Evolutionary conservation across 2,888 invertebrate species (phyloP).

Genomic region (Entomobrya proxima): DNA sequence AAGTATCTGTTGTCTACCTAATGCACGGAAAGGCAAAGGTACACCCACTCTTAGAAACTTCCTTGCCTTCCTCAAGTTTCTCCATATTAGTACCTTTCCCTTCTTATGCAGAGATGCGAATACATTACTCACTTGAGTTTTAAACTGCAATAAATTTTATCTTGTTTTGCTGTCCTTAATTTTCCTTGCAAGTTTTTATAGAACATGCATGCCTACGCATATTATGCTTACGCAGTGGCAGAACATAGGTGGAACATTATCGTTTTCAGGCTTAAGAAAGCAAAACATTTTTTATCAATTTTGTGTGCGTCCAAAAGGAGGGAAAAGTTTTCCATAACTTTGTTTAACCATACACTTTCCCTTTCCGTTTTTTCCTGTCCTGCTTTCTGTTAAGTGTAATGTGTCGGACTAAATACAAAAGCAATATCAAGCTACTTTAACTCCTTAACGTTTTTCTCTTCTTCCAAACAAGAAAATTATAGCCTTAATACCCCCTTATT

Average conservation of each 20-base stretch:
- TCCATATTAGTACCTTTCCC: background rate
- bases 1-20: background rate
- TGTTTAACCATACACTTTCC: background rate
- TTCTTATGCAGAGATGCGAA: slow-evolving; percentile 33
- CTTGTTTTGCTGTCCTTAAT: slow-evolving; percentile 34
- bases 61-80: background rate
- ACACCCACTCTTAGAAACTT: background rate
- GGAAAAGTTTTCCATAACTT: slow-evolving; percentile 3
- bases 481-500: no score
- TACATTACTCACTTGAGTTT: slow-evolving; percentile 61
- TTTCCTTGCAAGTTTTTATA: slow-evolving; percentile 35
- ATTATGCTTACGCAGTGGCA: no score
- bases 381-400: slow-evolving; percentile 3
- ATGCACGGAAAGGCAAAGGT: background rate
- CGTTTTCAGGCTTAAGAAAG: no score
- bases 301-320: background rate
- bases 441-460: background rate
- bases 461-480: background rate
- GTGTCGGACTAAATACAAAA: background rate
- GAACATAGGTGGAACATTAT: no score
- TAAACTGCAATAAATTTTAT: slow-evolving; percentile 58
- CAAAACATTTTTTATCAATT: no score
- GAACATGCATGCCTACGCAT: no score
- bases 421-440: background rate
- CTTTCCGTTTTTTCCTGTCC: background rate